Evolutionary conservation across 2,888 invertebrate species (phyloP), one percentile per base, ranked within the genome.

Genomic region (Apantesis nais): DNA sequence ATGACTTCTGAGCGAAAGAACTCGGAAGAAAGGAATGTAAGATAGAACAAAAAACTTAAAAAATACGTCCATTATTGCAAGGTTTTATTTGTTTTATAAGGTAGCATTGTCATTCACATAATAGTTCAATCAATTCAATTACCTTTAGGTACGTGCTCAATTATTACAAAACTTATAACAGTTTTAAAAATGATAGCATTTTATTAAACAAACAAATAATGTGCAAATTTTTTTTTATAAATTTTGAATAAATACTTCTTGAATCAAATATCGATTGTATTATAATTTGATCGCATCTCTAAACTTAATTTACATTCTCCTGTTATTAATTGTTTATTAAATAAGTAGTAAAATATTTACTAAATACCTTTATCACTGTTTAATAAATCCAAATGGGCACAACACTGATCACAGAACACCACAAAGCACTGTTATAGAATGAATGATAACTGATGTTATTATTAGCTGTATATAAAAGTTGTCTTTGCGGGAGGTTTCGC

Each of bases 401-500:
- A 75, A 67, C 77, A 81, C 82, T 64, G 69, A 67, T n/a, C 76
- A 81, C 80, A 74, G 70, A 78, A 78, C 79, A 78, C 73, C 80
- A 82, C 79, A 74, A 72, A 77, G 70, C 81, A 80, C 80, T 70
- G 60, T 58, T 67, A 76, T 74, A 72, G 69, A 74, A 66, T 66
- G 48, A 66, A 65, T 87, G 85, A 87, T 84, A 83, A 87, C 85
- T 85, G 81, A 74, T 73, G 82, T 82, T 89, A 89, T 88, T 84
- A 87, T 82, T 88, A 88, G 87, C 78, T 69, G 71, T 80, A 82
- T 83, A 82, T 73, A 79, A 84, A 78, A 72, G 83, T 81, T 83
- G 77, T 82, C 90, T 87, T 81, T 80, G 91, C 90, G 90, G 87
- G 91, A 82, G 91, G 85, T 84, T 72, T 75, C 60, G 66, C 70